A percentile compares a stretch with the other conserved stretches of the same genome.
phyloP scores from a whole-genome alignment of 2,113 vertebrate genomes.

The Psammodynastes pulverulentus region DNA sequence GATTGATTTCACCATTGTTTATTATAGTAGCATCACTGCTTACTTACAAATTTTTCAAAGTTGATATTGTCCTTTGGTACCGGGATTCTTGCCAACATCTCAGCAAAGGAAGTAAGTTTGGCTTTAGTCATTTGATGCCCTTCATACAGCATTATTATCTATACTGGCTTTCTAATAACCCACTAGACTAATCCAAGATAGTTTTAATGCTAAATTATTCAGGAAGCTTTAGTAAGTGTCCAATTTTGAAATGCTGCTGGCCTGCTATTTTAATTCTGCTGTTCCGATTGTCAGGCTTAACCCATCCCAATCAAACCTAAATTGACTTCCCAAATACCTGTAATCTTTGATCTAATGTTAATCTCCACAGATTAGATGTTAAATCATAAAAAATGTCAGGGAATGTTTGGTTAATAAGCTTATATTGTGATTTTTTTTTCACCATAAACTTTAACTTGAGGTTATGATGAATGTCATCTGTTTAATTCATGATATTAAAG shows the following conservation, averaged over 20 bases:
- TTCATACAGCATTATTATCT: neutral
- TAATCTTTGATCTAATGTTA: neutral
- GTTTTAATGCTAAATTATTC: neutral
- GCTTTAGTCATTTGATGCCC: neutral
- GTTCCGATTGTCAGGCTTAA: neutral
- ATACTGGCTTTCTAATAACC: neutral
- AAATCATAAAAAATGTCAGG: neutral
- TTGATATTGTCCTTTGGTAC: constrained; percentile 88
- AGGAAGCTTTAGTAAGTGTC: neutral
- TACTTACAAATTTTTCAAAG: constrained; percentile 80
- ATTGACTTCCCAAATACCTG: neutral
- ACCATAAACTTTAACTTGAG: neutral
- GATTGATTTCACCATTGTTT: constrained; percentile 63
- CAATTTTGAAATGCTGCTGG: neutral
- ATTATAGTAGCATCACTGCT: constrained; percentile 63
- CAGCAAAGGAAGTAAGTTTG: constrained; percentile 72
- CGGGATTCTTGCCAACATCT: constrained; percentile 74
- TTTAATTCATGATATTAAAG: neutral
- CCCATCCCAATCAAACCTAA: neutral
- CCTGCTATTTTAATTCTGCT: neutral
- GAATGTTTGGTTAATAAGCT: neutral
- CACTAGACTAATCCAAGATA: neutral
- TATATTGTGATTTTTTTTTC: neutral
- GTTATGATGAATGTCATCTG: neutral
- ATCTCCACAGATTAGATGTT: neutral